Base-by-base conservation (phyloP, 2,797 vertebrate species). In the Cephalopachus bancanus region DNA sequence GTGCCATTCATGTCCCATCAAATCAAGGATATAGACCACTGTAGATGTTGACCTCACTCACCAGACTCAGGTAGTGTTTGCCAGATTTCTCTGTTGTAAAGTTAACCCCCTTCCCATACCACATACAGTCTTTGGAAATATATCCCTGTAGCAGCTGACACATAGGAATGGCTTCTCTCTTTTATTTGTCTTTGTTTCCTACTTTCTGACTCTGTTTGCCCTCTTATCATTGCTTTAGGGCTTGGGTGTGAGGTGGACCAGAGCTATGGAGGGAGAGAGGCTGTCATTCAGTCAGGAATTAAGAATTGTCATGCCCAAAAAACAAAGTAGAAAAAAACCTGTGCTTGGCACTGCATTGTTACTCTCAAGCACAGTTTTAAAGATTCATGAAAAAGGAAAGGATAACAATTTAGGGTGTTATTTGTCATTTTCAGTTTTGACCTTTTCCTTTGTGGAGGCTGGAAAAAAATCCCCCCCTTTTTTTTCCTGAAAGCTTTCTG, bases 401-500 rank as follows among this genome's bases (percentile, higher is more conserved):
- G 15, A 19, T 10, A 44, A 60, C 15, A 51, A 65, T 33, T 51
- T 74, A 37, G 7, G 24, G 67, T 84, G 5, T 71, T 71, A 37
- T n/a, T 76, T 80, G 79, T 53, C 64, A 37, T 94, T 93, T 94
- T 95, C 24, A 49, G 28, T 79, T 75, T 83, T 95, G 71, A 78
- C 72, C n/a, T 67, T 74, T 15, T 88, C 57, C 24, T 94, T 85
- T 76, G 74, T 94, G 44, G 37, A 65, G 9, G 62, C 69, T 91
- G 30, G 33, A 57, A 96, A 78, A 91, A 83, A 37, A 37, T 37
- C 37, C 37, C 37, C 37, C 37, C 37, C 3, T 37, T 71, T 90
- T 62, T 94, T 88, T 80, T 89, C n/a, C n/a, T 93, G 44, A 91
- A 93, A 90, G 30, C 17, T 79, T 95, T 90, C 90, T 95, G 71